phyloP scores from a whole-genome alignment of 2,888 invertebrate species.

The Drosophila mayaguana region DNA sequence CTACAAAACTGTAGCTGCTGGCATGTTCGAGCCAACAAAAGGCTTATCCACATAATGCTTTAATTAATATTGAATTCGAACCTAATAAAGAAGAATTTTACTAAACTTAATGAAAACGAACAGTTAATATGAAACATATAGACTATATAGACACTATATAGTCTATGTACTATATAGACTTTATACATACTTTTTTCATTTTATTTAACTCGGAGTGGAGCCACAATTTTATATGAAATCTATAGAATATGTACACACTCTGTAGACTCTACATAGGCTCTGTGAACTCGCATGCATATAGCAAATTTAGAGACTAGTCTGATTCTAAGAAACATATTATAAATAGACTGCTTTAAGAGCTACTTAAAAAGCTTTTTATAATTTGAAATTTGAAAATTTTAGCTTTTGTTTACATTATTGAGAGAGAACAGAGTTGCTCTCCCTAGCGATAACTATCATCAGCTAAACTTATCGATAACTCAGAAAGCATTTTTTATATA shows the following conservation, averaged over 20 bases:
- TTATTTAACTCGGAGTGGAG: too few relatives aligned
- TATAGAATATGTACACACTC: too few relatives aligned
- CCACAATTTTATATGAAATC: too few relatives aligned
- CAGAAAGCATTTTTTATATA: too few relatives aligned
- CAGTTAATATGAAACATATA: neutral
- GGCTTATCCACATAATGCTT: constrained; percentile 4
- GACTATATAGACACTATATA: neutral
- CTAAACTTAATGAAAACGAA: neutral
- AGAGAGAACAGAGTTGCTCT: neutral
- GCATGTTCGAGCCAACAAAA: neutral
- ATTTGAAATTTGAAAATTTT: neutral
- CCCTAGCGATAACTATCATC: neutral
- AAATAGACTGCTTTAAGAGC: neutral
- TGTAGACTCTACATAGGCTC: too few relatives aligned
- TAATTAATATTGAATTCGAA: neutral
- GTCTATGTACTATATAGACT: neutral
- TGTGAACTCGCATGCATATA: too few relatives aligned
- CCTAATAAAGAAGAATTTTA: neutral
- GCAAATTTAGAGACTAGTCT: too few relatives aligned
- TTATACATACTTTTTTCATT: too few relatives aligned
- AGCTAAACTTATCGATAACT: neutral
- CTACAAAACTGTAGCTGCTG: neutral
- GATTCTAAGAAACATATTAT: too few relatives aligned
- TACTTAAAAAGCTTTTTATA: neutral
- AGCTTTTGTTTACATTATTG: neutral